Conservation (phyloP, 1,140 invertebrate species). For the Pectinophora gossypiella region DNA sequence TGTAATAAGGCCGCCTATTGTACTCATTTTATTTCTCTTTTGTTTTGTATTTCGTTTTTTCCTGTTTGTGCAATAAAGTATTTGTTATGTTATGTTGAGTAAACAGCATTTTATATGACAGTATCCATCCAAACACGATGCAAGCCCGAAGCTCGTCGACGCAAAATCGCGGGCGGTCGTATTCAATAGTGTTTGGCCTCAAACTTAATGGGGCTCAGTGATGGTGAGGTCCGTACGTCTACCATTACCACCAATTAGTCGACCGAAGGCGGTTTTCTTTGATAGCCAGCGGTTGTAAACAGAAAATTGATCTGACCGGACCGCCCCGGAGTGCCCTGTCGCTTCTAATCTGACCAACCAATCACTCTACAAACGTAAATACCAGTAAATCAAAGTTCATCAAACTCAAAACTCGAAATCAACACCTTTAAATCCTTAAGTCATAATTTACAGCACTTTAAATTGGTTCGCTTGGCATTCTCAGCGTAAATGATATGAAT, state of each 20-base stretch:
- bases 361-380: constrained; percentile 1
- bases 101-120: too few species aligned
- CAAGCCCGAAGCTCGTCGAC: too few species aligned
- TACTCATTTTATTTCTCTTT: too few species aligned
- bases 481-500: not conserved
- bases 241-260: constrained; percentile 63
- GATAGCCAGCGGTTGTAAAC: constrained; percentile 48
- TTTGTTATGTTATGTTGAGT: too few species aligned
- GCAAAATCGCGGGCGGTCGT: too few species aligned
- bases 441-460: not conserved
- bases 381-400: constrained; percentile 4
- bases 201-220: not conserved
- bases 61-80: too few species aligned
- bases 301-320: constrained; percentile 58
- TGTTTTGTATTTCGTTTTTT: too few species aligned
- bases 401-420: not conserved
- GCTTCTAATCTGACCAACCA: constrained; percentile 9
- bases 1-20: too few species aligned
- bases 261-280: constrained; percentile 47
- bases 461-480: not conserved
- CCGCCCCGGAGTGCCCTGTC: constrained; percentile 28
- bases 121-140: too few species aligned
- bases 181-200: too few species aligned
- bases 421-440: not conserved
- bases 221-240: constrained; percentile 17